Evolutionary conservation across 1,140 invertebrate genomes (phyloP).

Genomic region (Apis laboriosa): DNA sequence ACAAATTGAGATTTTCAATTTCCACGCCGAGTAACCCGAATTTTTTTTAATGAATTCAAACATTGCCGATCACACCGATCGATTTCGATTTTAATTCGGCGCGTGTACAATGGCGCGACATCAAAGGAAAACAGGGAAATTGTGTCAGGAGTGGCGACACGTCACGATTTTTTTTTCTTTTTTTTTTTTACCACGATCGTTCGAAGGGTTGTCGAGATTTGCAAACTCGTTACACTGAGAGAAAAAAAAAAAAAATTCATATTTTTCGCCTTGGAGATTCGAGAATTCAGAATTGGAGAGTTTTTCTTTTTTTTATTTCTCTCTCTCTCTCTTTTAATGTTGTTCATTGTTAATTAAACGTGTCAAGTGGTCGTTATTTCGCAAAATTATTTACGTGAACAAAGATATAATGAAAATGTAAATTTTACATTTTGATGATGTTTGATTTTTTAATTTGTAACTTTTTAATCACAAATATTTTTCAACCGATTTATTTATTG

Average conservation of each 20-base stretch:
- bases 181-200: neutral
- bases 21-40: neutral
- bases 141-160: neutral
- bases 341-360: neutral
- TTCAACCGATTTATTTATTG: too few relatives aligned
- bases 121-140: slow-evolving; percentile 14
- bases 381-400: neutral
- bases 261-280: neutral
- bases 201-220: neutral
- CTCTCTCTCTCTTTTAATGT: neutral
- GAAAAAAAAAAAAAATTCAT: neutral
- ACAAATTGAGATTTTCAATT: neutral
- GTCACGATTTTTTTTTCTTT: neutral
- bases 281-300: neutral
- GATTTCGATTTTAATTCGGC: slow-evolving; percentile 9
- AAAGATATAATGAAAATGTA: too few relatives aligned
- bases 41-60: neutral
- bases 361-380: neutral
- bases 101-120: neutral
- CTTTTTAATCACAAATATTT: too few relatives aligned
- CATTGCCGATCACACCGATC: neutral
- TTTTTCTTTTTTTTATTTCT: neutral
- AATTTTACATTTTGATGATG: too few relatives aligned
- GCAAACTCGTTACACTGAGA: neutral
- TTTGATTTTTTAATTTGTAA: too few relatives aligned